Evolutionary conservation across 2,113 vertebrate species (phyloP), one percentile per base, ranked within the genome.

Genomic region (Lepus americanus): DNA sequence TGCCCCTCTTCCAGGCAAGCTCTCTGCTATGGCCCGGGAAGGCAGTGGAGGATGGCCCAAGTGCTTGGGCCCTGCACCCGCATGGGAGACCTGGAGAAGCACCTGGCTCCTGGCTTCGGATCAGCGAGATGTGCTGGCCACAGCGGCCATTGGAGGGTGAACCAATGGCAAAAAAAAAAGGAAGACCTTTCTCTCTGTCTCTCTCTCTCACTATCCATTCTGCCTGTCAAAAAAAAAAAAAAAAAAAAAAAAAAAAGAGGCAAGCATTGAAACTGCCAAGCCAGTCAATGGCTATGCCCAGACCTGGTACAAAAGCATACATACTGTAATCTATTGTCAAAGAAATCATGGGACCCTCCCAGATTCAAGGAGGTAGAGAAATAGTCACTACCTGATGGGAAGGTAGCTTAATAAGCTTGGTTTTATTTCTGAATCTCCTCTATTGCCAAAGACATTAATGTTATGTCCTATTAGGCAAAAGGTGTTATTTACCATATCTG

Each of bases 401-500:
- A 92, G 31, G 74, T 39, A 94, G 82, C 27, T 36, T 73, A 77
- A 6, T 78, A 90, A 67, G 7, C 66, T 93, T 83, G 29, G 8
- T 84, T 89, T 95, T 93, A 49, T 90, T 86, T 94, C 39, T 92
- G 63, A 33, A 61, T 95, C 20, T 85, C 89, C 78, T 74, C 67
- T 93, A 74, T 17, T 93, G 64, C 78, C 20, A 72, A 36, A 88
- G 25, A 90, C 81, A 90, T n/a, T 91, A 76, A 85, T 86, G 69
- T 79, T 86, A 69, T 6, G 69, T 89, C 59, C 27, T 79, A 59
- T 13, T 89, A 44, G 39, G 66, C 9, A 83, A 92, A 49, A 87
- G 87, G 89, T 63, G 67, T 36, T 44, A 80, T 70, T 89, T 78
- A 49, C 44, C 80, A 89, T 25, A 76, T 88, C 22, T 96, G 51